A percentile compares a stretch with the other conserved stretches of the same genome.
Evolutionary conservation across 2,797 vertebrate species (phyloP).

Genomic region (Siniperca scherzeri): DNA sequence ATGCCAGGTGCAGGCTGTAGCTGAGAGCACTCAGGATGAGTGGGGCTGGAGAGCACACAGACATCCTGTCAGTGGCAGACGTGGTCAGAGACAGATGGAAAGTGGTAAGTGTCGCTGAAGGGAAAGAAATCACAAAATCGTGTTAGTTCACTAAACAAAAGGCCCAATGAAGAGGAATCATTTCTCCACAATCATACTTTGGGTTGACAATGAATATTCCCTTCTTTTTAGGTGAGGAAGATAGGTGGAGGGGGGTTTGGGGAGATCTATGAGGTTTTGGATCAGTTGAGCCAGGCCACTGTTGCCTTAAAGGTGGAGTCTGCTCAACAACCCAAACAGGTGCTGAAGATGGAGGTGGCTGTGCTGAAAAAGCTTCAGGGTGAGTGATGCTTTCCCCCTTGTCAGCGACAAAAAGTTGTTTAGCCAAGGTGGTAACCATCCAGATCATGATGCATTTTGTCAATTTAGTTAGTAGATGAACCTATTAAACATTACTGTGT

Average conservation of each 20-base stretch:
- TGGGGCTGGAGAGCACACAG: conserved; percentile 95
- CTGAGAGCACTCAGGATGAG: conserved; percentile 91
- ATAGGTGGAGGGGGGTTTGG: conserved; percentile 98
- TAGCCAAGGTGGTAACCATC: too few species aligned
- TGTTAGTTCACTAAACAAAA: not conserved
- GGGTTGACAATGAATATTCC: not conserved
- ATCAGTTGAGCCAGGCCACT: conserved; percentile 94
- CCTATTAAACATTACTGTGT: not conserved
- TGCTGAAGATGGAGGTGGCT: conserved; percentile 99
- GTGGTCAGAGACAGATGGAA: conserved; percentile 99
- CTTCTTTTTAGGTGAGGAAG: conserved; percentile 89
- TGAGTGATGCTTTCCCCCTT: conserved; percentile 70
- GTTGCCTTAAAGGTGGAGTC: conserved; percentile 98
- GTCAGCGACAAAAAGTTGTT: not conserved
- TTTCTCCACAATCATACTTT: not conserved
- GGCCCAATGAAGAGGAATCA: not conserved
- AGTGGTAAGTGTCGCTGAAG: conserved; percentile 89
- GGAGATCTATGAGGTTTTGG: conserved; percentile 98
- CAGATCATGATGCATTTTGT: not conserved
- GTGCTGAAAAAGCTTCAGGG: conserved; percentile 98
- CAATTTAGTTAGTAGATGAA: not conserved
- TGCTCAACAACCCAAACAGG: conserved; percentile 98
- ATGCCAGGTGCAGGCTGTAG: conserved; percentile 81
- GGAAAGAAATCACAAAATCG: conserved; percentile 4
- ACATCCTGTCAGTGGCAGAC: conserved; percentile 96